Evolutionary conservation across 2,888 invertebrate species (phyloP), one percentile per base, ranked within the genome.

Genomic region (Dugesia japonica): DNA sequence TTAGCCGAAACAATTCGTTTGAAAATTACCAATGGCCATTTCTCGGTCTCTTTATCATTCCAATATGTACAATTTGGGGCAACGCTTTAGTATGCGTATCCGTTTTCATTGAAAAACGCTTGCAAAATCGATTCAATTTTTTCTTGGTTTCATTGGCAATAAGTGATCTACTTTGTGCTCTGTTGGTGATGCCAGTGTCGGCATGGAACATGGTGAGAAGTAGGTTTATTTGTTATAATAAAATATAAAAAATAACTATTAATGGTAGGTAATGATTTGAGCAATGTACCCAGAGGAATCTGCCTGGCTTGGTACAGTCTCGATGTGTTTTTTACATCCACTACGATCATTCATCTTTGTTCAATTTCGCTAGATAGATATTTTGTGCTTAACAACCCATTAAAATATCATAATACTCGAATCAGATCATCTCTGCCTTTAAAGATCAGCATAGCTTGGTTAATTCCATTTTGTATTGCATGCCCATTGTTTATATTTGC

Each of bases 71-170:
- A 7, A 79, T 81, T 42, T 78, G 79, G 42, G 81, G 81, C 28
- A 81, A 81, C 76, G 73, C 80, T 17, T 78, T 81, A 26, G 81
- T 81, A n/a, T 81, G 80, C 71, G 77, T 81, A 42, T 80, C 80
- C 26, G 81, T 81, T 31, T 76, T 76, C 23, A 77, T 76, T 56
- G 81, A 81, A 73, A 73, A 79, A 23, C 79, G 80, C 42, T 79
- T 81, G 15, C 80, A 79, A 72, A 81, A 79, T 79, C 79, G 81
- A 78, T 81, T 81, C 79, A 81, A 81, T 79, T 80, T 77, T 74
- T 81, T 81, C 77, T 78, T 81, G 27, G 81, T 81, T 31, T 80
- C 80, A n/a, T 72, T 81, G 71, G 80, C 81, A 1, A 71, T 80
- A 17, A 77, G 77, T 28, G 77, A 77, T 28, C 26, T 77, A 17